These are phyloP conservation scores for Echeneis naucrates DNA, from an alignment of 2,797 vertebrate species.

Conservation along the genomic window DNA sequence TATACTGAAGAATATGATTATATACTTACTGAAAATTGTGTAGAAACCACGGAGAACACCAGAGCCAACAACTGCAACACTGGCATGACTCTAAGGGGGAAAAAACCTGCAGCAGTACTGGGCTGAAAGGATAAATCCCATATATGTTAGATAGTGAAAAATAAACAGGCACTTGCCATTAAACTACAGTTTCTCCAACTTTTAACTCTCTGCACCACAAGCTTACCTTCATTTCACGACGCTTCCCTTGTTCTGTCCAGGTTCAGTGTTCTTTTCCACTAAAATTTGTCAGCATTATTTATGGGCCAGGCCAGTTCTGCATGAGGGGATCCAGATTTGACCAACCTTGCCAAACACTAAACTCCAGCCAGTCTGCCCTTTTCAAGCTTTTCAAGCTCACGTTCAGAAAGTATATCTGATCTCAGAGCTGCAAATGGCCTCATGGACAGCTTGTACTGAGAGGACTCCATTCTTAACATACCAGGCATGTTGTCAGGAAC, in stretches of 20 bases:
- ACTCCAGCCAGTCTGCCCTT: conserved; percentile 30
- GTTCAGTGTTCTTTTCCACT: conserved; percentile 58
- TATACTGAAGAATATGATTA: background rate
- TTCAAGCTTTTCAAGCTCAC: background rate
- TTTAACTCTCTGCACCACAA: conserved; percentile 3
- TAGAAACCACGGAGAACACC: conserved; percentile 66
- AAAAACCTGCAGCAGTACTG: background rate
- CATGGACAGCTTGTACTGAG: conserved; percentile 24
- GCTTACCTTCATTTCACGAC: conserved; percentile 63
- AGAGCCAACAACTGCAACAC: conserved; percentile 78
- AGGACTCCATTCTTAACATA: conserved; percentile 71
- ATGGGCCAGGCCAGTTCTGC: conserved; percentile 80
- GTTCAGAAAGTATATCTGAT: conserved; percentile 47
- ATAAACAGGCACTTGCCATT: background rate
- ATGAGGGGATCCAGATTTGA: conserved; percentile 67
- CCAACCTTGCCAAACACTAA: conserved; percentile 46
- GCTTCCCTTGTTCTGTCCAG: conserved; percentile 37
- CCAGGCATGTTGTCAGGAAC: conserved; percentile 30
- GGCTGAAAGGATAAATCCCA: conserved; percentile 53
- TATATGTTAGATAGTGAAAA: conserved; percentile 2
- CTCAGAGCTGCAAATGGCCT: conserved; percentile 35
- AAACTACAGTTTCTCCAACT: background rate
- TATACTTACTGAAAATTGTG: conserved; percentile 80
- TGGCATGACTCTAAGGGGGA: conserved; percentile 49
- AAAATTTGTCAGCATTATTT: conserved; percentile 74